Evolutionary conservation across 1,140 invertebrate genomes (phyloP).

Genomic region (Copidosoma floridanum): DNA sequence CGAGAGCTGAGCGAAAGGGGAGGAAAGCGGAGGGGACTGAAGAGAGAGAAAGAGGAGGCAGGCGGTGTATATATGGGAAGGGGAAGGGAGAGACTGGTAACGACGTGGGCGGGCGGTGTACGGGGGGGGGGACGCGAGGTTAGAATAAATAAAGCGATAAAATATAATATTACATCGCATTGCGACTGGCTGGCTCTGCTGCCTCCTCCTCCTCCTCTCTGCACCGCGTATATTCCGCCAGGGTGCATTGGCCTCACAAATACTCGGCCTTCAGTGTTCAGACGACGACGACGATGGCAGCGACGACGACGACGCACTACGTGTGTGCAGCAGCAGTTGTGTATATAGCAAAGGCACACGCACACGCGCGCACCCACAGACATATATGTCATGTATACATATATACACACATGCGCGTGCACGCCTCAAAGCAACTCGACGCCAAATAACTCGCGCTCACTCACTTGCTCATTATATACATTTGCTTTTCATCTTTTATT

Average conservation of each 20-base stretch:
- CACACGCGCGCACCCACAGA: background rate
- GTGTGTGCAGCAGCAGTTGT: background rate
- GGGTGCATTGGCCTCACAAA: conserved; percentile 52
- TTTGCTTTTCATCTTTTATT: conserved; percentile 20
- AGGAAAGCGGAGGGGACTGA: background rate
- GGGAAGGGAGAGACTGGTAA: conserved; percentile 22
- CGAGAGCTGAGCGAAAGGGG: conserved; percentile 14
- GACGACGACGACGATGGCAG: no score
- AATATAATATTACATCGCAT: conserved; percentile 43
- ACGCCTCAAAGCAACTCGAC: conserved; percentile 17
- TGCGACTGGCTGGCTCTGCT: conserved; percentile 30
- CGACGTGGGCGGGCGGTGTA: conserved; percentile 30
- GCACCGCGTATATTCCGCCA: conserved; percentile 48
- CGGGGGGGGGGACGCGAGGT: conserved; percentile 39
- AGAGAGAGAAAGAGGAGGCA: conserved; percentile 10
- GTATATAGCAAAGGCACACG: background rate
- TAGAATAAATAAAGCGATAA: conserved; percentile 51
- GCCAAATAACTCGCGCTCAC: conserved; percentile 23
- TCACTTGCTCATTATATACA: conserved; percentile 23
- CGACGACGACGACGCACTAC: conserved; percentile 35
- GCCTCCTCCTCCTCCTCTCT: no score
- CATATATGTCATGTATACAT: background rate
- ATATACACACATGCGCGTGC: background rate
- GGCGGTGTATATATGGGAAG: no score
- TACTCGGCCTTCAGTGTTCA: conserved; percentile 45